Conservation (phyloP, 92 coral and sea anemone genomes). For the Bergia puertoricense region DNA sequence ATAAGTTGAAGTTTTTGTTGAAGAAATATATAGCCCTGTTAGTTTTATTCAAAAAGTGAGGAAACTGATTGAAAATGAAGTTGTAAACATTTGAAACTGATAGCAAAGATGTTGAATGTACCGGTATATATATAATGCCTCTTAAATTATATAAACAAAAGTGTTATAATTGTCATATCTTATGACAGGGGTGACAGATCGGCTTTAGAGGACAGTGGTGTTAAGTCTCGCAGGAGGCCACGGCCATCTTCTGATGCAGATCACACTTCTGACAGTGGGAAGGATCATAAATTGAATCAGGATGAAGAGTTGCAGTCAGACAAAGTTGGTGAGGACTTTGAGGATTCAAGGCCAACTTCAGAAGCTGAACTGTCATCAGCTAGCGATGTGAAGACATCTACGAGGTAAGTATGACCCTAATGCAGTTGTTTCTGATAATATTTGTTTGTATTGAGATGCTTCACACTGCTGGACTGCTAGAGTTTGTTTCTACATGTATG, state of each 20-base stretch:
- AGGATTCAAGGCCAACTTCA: neutral
- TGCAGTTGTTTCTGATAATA: neutral
- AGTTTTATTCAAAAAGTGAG: neutral
- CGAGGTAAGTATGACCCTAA: neutral
- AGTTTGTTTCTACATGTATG: neutral
- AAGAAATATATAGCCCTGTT: neutral
- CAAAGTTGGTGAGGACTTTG: neutral
- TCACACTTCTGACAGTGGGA: neutral
- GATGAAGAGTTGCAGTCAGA: neutral
- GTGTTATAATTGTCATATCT: neutral
- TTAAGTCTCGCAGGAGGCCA: neutral
- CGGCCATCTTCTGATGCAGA: conserved; percentile 5
- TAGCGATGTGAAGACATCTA: conserved; percentile 4
- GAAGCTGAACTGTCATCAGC: conserved; percentile 30
- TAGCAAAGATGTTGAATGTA: neutral
- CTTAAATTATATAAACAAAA: neutral
- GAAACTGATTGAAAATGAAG: conserved; percentile 10
- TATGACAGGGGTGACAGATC: conserved; percentile 28
- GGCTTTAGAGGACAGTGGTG: conserved; percentile 3
- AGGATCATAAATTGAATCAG: neutral
- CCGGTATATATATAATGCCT: neutral
- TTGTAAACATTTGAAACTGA: neutral
- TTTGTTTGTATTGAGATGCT: neutral
- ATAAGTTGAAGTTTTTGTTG: neutral
- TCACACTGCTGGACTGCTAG: neutral